These are phyloP conservation scores for Lasioglossum malachurum DNA, from an alignment of 2,888 invertebrate species.

Conservation along the genomic window DNA sequence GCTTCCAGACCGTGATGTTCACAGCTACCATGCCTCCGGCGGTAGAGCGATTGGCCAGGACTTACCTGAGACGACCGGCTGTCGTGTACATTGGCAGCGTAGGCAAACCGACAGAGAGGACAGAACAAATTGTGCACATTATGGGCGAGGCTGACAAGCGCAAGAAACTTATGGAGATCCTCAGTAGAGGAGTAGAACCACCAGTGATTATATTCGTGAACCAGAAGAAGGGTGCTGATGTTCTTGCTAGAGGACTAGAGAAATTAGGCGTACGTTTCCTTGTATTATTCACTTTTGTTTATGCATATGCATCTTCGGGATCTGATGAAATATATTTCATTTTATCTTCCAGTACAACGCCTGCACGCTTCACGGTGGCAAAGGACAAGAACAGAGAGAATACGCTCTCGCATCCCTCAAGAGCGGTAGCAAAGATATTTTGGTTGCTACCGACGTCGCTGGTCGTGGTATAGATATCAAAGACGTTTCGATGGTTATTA, in stretches of 20 bases:
- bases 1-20: conserved; percentile 98
- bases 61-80: conserved; percentile 97
- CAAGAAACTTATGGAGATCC: conserved; percentile 97
- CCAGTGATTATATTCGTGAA: conserved; percentile 99
- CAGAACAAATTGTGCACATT: conserved; percentile 98
- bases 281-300: background rate
- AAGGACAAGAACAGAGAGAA: conserved; percentile 99
- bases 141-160: conserved; percentile 98
- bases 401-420: conserved; percentile 98
- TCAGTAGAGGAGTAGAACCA: conserved; percentile 96
- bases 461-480: conserved; percentile 99
- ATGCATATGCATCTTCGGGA: background rate
- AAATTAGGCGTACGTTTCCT: conserved; percentile 91
- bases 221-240: conserved; percentile 99
- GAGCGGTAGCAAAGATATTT: conserved; percentile 97
- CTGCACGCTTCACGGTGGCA: conserved; percentile 99
- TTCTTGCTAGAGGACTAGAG: conserved; percentile 97
- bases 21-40: conserved; percentile 99
- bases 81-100: conserved; percentile 98
- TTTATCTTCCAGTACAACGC: conserved; percentile 91
- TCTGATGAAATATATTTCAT: background rate
- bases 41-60: conserved; percentile 97
- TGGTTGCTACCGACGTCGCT: conserved; percentile 99
- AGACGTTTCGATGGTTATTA: conserved; percentile 99
- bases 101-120: conserved; percentile 98